phyloP scores from a whole-genome alignment of 2,797 vertebrate species.

The Poecile montanus region DNA sequence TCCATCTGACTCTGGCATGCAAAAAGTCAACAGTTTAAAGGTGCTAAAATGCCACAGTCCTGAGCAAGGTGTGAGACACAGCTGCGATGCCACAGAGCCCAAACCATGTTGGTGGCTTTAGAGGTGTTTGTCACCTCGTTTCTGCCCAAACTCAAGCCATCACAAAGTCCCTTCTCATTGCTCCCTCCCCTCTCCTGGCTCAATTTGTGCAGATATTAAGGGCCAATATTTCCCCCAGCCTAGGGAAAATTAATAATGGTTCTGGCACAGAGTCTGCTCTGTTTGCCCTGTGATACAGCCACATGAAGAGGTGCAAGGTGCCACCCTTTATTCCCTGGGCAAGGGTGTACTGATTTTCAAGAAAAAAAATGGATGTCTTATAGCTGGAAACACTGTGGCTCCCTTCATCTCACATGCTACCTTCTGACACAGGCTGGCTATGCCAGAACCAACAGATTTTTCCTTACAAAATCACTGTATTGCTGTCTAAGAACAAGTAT shows the following conservation, averaged over 20 bases:
- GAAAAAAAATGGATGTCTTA: neutral
- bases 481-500: neutral
- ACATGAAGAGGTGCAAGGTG: neutral
- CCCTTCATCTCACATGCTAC: neutral
- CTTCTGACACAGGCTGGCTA: neutral
- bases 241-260: neutral
- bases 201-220: neutral
- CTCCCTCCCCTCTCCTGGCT: neutral
- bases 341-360: neutral
- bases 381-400: neutral
- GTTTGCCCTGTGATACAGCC: neutral
- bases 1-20: conserved; percentile 1
- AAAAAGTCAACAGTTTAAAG: conserved; percentile 1
- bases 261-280: neutral
- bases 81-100: neutral
- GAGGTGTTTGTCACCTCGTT: neutral
- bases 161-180: neutral
- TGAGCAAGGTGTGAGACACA: neutral
- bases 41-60: neutral
- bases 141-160: neutral
- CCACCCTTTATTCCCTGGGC: neutral
- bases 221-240: neutral
- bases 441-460: neutral
- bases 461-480: neutral
- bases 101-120: neutral